Conservation (phyloP, 2,888 invertebrate species). For the Dasysyrphus tricinctus region DNA sequence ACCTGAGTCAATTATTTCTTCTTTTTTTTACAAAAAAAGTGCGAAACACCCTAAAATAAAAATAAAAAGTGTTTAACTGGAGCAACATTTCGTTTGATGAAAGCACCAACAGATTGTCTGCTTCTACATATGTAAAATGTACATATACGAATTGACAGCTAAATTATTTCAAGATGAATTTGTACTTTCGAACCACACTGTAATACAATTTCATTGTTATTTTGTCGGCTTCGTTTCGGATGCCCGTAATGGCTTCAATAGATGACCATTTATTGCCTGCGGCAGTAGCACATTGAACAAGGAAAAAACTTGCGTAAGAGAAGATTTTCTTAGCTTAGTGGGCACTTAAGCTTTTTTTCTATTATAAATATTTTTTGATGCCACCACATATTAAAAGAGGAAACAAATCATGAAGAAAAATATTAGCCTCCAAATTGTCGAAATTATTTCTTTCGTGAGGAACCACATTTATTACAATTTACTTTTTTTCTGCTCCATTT, state of each 20-base stretch:
- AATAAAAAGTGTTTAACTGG: conserved; percentile 34
- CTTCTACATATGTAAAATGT: background rate
- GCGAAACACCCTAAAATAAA: conserved; percentile 22
- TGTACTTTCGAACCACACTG: conserved; percentile 64
- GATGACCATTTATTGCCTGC: conserved; percentile 70
- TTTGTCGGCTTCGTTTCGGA: conserved; percentile 67
- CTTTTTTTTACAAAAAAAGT: conserved; percentile 11
- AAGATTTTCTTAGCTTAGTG: conserved; percentile 71
- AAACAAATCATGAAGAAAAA: conserved; percentile 48
- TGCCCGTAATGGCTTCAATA: conserved; percentile 71
- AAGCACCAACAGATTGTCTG: conserved; percentile 50
- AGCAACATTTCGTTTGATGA: conserved; percentile 52
- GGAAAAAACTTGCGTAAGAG: conserved; percentile 67
- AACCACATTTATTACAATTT: conserved; percentile 47
- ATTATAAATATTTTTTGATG: conserved; percentile 36
- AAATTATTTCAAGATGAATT: conserved; percentile 72
- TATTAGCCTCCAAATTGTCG: conserved; percentile 69
- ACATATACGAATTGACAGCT: conserved; percentile 50
- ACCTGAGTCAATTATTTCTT: conserved; percentile 63
- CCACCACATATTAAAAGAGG: conserved; percentile 29
- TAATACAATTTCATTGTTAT: conserved; percentile 60
- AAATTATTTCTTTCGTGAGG: conserved; percentile 66
- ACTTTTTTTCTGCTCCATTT: conserved; percentile 26
- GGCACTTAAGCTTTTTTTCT: conserved; percentile 58
- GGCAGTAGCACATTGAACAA: conserved; percentile 65